Evolutionary conservation across 2,888 invertebrate genomes (phyloP).

Genomic region (Agriotes lineatus): DNA sequence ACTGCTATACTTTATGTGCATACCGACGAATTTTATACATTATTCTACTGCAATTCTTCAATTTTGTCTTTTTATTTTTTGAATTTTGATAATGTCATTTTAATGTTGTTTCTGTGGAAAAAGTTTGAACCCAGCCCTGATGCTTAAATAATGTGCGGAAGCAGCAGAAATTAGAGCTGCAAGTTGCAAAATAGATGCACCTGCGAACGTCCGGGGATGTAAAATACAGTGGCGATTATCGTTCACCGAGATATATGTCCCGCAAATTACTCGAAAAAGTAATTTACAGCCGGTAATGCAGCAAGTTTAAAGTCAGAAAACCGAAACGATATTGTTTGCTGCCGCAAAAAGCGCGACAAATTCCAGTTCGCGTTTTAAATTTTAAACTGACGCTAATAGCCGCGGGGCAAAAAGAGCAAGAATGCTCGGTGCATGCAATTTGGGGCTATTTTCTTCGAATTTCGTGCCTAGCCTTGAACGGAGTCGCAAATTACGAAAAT

Average conservation of each 20-base stretch:
- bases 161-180: constrained; percentile 6
- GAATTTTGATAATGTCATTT: neutral
- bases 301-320: constrained; percentile 27
- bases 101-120: neutral
- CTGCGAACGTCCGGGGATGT: constrained; percentile 14
- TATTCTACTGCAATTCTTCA: too few species aligned
- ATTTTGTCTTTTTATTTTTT: neutral
- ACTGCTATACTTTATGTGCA: too few species aligned
- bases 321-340: constrained; percentile 27
- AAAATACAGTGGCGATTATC: constrained; percentile 30
- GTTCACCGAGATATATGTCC: constrained; percentile 20
- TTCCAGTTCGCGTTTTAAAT: constrained; percentile 34
- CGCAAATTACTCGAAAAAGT: constrained; percentile 28
- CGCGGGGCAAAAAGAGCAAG: constrained; percentile 12
- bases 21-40: too few species aligned
- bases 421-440: neutral
- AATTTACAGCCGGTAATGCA: constrained; percentile 33
- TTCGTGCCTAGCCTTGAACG: constrained; percentile 28
- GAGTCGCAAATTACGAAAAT: constrained; percentile 33
- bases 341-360: constrained; percentile 29
- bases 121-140: constrained; percentile 2
- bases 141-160: neutral
- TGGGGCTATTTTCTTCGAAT: constrained; percentile 18
- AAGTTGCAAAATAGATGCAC: constrained; percentile 12
- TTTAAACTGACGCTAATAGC: constrained; percentile 27